Base-by-base conservation (phyloP, 2,113 vertebrate genomes). In the Thamnophis sirtalis region DNA sequence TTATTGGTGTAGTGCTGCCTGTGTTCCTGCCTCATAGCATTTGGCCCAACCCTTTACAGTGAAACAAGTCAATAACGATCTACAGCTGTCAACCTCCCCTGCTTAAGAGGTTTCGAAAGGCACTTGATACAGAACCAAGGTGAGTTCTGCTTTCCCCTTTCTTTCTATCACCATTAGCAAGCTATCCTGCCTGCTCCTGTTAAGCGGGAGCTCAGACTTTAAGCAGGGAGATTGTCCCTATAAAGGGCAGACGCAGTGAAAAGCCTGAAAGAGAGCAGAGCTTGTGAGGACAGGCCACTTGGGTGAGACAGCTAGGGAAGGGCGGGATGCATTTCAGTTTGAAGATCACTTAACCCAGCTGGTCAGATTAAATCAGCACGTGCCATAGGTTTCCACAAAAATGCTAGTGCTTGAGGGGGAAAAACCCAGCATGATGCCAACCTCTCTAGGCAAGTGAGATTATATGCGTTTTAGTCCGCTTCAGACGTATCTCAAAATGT, bases 311-410 rank as follows among this genome's bases (percentile, higher is more conserved):
- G 4, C 21, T 54, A 5, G 48, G 73, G 56, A 26, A 86, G 49
- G 54, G 9, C 86, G 38, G 94, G 91, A 94, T 94, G 90, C 43
- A 60, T 68, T 95, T 93, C 93, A 95, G 92, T 91, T 90, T 94
- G 92, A 84, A 3, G 90, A 84, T 84, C 89, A 43, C 48, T 4
- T 2, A 84, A 10, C 0, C 58, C 53, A 53, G 73, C 17, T 84
- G 87, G 10, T 8, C 38, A 90, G 92, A 88, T 88, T 94, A 92
- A 87, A 94, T 68, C n/a, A 24, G 28, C 0, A 3, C 28, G 48
- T 26, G 9, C 50, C 22, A 49, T 13, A 51, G 11, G n/a, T 54
- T 21, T 9, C 58, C 58, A 38, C 11, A 33, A 11, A 24, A 53
- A 54, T 54, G 58, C 15, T 51, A 28, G 19, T 53, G 28, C 7